Evolutionary conservation across 2,888 invertebrate species (phyloP), one percentile per base, ranked within the genome.

Genomic region (Mythimna vitellina): DNA sequence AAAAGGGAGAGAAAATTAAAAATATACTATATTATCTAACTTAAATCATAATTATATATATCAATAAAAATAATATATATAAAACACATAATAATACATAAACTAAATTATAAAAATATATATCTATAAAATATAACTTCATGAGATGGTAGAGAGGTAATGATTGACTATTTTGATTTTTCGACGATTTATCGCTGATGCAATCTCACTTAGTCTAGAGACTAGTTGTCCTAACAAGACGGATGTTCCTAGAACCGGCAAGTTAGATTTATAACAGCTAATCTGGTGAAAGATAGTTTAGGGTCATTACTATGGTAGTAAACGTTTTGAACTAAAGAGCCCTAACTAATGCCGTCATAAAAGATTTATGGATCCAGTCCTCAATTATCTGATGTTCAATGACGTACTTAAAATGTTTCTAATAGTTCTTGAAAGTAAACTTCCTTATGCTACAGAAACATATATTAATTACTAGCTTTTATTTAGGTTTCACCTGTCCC

Each of bases 211-310:
- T 12, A 3, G 22, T 22, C 53, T 53, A 22, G 25, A 10, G 9
- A 4, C 1, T 54, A 3, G 3, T 32, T 32, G 20, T 20, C n/a
- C 0, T 57, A 32, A 9, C 17, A 57, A 51, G 56, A 60, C 22
- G 14, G 10, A 29, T 12, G 3, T 51, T 53, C 7, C 25, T 7
- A 46, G 29, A 20, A 51, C 46, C 29, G 6, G 57, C 25, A 54
- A 49, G 20, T 53, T 22, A 73, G 65, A 75, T 82, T 77, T 81
- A 78, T 60, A 70, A 25, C 57, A 60, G 32, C 32, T 70, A 70
- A 73, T 70, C 60, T 68, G 62, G 20, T 66, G 46, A 70, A 61
- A 69, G 38, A 73, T 73, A 78, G 74, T 71, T 82, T 67, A 67
- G 70, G 51, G 58, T 54, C 69, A 66, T 74, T 70, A 69, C 62